Evolutionary conservation across 2,888 invertebrate species (phyloP).

Genomic region (Andrena hattorfiana): DNA sequence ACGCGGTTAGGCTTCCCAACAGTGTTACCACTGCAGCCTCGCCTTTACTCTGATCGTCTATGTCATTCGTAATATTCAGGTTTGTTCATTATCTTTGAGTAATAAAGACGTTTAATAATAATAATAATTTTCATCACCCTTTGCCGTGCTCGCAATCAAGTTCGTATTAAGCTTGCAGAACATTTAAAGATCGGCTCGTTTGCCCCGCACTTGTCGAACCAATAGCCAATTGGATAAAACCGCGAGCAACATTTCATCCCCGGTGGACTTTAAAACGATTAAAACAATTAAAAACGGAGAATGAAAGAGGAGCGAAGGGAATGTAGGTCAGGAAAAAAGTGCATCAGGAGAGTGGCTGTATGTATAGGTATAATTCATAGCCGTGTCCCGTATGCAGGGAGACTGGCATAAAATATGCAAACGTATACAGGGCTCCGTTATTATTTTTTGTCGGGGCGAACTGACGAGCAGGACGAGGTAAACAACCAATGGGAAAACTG

Average conservation of each 20-base stretch:
- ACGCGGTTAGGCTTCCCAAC: too few species aligned
- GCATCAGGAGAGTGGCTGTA: not conserved
- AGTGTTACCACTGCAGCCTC: too few species aligned
- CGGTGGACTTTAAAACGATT: not conserved
- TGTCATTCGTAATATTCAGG: too few species aligned
- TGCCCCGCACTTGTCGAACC: not conserved
- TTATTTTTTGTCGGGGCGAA: conserved; percentile 11
- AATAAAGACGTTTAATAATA: too few species aligned
- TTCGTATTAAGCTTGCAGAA: too few species aligned
- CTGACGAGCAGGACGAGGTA: conserved; percentile 12
- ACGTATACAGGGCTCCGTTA: conserved; percentile 27
- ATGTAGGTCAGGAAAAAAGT: conserved; percentile 19
- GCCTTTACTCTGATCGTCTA: too few species aligned
- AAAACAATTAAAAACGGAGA: not conserved
- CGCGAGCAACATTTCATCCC: not conserved
- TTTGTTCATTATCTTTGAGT: too few species aligned
- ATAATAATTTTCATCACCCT: not conserved
- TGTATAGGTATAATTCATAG: conserved; percentile 7
- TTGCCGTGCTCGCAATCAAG: not conserved
- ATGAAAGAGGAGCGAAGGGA: not conserved
- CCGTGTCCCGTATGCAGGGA: not conserved
- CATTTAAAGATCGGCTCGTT: not conserved
- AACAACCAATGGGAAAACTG: conserved; percentile 26
- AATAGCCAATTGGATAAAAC: not conserved
- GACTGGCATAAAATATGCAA: conserved; percentile 38